Evolutionary conservation across 2,113 vertebrate species (phyloP).

Genomic region (Oreocharis arfaki): DNA sequence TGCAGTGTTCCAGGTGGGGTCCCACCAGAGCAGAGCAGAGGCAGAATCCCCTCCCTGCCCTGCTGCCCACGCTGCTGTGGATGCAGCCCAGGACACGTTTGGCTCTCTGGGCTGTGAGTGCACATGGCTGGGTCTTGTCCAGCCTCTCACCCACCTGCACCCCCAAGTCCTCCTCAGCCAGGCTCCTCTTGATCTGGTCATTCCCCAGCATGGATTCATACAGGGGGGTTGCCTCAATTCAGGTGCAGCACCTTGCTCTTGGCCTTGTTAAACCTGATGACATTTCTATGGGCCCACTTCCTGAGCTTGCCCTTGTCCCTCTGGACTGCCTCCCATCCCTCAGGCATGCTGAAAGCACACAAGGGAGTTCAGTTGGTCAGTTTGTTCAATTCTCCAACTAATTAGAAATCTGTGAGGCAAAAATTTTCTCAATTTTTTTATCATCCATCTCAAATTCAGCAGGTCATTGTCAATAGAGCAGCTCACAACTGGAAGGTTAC

Average conservation of each 20-base stretch:
- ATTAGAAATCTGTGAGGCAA: not conserved
- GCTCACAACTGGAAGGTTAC: not conserved
- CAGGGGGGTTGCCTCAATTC: accelerated
- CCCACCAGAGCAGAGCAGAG: not conserved
- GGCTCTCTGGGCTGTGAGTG: accelerated
- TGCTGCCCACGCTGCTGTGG: not conserved
- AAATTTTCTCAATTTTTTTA: not conserved
- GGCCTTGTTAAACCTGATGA: not conserved
- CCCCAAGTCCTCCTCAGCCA: accelerated
- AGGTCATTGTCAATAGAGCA: not conserved
- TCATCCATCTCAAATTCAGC: not conserved
- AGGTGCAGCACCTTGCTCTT: not conserved
- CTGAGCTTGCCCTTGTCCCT: not conserved
- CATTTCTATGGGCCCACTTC: not conserved
- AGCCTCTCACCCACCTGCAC: not conserved
- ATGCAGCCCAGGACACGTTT: accelerated
- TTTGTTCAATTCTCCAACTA: not conserved
- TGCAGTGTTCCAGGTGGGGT: not conserved
- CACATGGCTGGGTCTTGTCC: accelerated
- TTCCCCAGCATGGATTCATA: not conserved
- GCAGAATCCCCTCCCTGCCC: accelerated
- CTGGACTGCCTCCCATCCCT: not conserved
- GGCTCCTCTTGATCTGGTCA: not conserved
- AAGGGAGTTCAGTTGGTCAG: not conserved
- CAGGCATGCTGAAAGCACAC: accelerated